Evolutionary conservation across 2,797 vertebrate species (phyloP), one percentile per base, ranked within the genome.

Genomic region (Podarcis lilfordi): DNA sequence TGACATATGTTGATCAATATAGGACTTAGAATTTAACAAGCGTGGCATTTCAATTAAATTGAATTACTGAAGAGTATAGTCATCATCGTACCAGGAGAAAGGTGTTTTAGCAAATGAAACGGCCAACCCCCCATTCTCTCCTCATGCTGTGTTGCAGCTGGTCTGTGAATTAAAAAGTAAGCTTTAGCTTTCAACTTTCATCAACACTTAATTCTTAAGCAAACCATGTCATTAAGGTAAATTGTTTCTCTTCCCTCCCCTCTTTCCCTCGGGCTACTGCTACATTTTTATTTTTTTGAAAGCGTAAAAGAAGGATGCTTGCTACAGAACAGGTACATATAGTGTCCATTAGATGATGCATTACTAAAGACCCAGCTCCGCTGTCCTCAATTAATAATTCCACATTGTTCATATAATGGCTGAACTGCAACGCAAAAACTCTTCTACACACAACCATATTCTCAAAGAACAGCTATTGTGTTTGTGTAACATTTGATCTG

Each of bases 41-140:
- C 96, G 95, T 96, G 92, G 94, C 95, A 95, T 96, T 96, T 95
- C 95, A 96, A 96, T 96, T 96, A 96, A 96, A 96, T 88, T 93
- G 95, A 95, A 95, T 96, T 95, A 95, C 93, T 9, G 84, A 93
- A 91, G 93, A 95, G 93, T 93, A 89, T 75, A 94, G 93, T 91
- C 90, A 94, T 93, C 89, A 86, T 86, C 8, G 0, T 88, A 86
- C 81, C 85, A 90, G 80, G 86, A 89, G 89, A 93, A 90, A 94
- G 92, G 91, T 91, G 86, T 92, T 94, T 92, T 85, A 89, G 92
- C 91, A 93, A 95, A 95, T 92, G 92, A 92, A 91, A 90, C 82
- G 89, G 88, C 89, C 91, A 90, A 1, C 35, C 29, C 17, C 72
- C 86, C 68, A 89, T 92, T 29, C 55, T 66, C 37, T 76, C 83